Base-by-base conservation (phyloP, 1,140 invertebrate species). In the Drosophila obscura region DNA sequence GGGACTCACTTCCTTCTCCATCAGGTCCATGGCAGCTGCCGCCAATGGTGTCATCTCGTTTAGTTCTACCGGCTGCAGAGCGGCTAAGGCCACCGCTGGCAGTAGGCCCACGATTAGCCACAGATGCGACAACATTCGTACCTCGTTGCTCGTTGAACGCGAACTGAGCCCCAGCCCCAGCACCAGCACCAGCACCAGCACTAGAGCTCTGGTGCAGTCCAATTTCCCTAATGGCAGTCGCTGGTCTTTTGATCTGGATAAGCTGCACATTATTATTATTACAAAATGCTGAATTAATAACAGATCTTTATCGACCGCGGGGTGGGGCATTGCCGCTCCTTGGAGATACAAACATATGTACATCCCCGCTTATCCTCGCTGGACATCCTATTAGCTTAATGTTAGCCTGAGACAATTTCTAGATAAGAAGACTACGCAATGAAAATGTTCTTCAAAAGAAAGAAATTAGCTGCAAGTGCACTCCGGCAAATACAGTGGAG, bases 1-100 rank as follows among this genome's bases (percentile, higher is more conserved):
- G 0, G 64, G 60, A 31, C 59, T 74, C 2, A 88, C 62, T 26
- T 71, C 60, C 9, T 50, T 44, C 9, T 67, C 46, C n/a, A 83
- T 35, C 9, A 83, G 64, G 5, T 78, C 39, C 13, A 82, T 5
- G 0, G 69, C 74, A 0, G 74, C 79, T 0, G 16, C 43, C n/a
- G 69, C 52, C 48, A 83, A n/a, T 2, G 67, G 52, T 1, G 52
- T 7, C 11, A 28, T 31, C 1, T 2, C 1, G 2, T 31, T 8
- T 9, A 39, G 31, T 9, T 24, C 31, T 5, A 50, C 16, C 9
- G 63, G 53, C 9, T 35, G 43, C n/a, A 75, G 16, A 8, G 73
- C 52, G 11, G 69, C 71, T 13, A 41, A n/a, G 1, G 51, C 52
- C 45, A 52, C 19, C 2, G 41, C 16, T 1, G 52, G 24, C 16